Conservation (phyloP, 2,797 vertebrate genomes). For the Mycteria americana region DNA sequence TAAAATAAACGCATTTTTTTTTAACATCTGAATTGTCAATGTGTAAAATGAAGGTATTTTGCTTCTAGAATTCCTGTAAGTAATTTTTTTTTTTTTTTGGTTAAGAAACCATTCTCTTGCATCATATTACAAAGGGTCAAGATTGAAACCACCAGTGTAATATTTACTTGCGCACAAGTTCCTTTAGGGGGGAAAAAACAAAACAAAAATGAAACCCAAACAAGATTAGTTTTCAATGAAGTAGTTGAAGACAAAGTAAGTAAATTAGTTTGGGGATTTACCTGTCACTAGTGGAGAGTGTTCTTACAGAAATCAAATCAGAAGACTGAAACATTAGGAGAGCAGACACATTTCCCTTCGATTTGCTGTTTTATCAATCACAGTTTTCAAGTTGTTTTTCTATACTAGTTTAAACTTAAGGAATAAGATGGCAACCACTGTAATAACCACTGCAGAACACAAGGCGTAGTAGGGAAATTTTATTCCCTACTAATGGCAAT, state of each 20-base stretch:
- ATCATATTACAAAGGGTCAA: neutral
- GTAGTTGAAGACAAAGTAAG: conserved; percentile 12
- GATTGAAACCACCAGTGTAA: neutral
- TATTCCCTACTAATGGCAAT: neutral
- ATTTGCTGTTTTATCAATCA: neutral
- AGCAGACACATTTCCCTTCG: neutral
- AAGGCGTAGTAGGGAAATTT: neutral
- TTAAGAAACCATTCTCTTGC: neutral
- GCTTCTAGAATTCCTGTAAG: neutral
- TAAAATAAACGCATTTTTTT: neutral
- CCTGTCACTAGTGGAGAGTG: neutral
- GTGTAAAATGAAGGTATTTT: neutral
- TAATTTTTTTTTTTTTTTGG: neutral
- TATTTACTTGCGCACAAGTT: neutral
- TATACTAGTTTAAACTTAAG: neutral
- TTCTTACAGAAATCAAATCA: conserved; percentile 15
- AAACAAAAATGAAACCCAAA: neutral
- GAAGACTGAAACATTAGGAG: neutral
- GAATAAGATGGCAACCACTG: neutral
- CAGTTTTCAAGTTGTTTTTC: neutral
- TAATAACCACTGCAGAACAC: neutral
- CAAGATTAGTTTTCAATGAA: conserved; percentile 10
- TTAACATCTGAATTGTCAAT: neutral
- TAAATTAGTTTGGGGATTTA: conserved; percentile 36
- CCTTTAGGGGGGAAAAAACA: neutral